These are phyloP conservation scores for Agelastica alni DNA, from an alignment of 2,888 invertebrate species.

Conservation along the genomic window DNA sequence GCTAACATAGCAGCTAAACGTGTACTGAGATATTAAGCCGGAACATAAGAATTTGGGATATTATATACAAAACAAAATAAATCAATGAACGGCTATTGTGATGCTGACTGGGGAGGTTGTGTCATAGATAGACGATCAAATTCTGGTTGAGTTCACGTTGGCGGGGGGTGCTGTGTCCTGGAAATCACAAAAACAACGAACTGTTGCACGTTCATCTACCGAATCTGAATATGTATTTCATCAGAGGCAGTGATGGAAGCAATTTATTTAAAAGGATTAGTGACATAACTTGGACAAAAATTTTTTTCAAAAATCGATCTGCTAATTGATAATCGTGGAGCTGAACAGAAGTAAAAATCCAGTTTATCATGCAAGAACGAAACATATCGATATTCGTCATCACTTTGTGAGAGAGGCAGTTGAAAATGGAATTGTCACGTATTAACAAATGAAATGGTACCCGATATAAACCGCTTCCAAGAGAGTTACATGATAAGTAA, in stretches of 20 bases:
- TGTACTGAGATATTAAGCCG: neutral
- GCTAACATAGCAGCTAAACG: neutral
- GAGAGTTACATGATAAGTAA: no score
- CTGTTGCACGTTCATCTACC: neutral
- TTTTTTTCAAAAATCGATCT: neutral
- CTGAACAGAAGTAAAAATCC: no score
- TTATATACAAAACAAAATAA: neutral
- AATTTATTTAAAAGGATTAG: neutral
- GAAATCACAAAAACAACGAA: neutral
- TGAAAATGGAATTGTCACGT: no score
- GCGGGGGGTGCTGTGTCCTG: neutral
- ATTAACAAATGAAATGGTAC: no score
- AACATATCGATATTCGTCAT: neutral
- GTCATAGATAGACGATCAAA: neutral
- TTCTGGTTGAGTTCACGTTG: neutral
- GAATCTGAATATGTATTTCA: neutral
- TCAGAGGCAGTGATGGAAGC: neutral
- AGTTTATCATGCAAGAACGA: neutral
- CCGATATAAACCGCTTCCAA: no score
- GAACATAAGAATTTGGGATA: neutral
- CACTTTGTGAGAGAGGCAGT: neutral
- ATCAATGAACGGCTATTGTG: neutral
- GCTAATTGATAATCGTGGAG: no score
- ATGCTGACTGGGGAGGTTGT: neutral
- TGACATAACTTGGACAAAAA: neutral